Percentiles rank a stretch among this genome's conserved stretches.
Evolutionary conservation across 1,140 invertebrate genomes (phyloP).

Genomic region (Drosophila kurseongensis): DNA sequence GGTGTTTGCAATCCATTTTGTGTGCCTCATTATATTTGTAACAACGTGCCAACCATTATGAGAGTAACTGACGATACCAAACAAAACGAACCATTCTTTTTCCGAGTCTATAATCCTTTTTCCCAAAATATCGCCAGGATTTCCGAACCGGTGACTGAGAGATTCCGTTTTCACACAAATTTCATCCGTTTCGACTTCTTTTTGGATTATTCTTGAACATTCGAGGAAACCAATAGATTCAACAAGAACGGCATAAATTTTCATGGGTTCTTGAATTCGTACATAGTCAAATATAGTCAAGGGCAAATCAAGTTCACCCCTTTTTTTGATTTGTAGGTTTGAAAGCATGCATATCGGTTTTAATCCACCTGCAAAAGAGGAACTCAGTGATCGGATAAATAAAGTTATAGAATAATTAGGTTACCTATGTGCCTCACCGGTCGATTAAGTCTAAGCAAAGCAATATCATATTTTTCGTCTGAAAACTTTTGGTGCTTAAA

Average conservation of each 20-base stretch:
- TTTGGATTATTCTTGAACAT: background rate
- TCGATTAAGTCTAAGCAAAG: background rate
- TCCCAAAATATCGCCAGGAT: constrained; percentile 1
- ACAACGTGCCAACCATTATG: background rate
- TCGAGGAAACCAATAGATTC: background rate
- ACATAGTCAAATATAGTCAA: background rate
- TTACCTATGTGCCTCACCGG: background rate
- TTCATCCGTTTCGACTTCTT: background rate
- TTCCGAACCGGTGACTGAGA: too few relatives aligned
- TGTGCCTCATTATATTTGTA: constrained; percentile 2
- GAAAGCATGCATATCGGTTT: constrained; percentile 14
- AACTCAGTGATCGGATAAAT: too few relatives aligned
- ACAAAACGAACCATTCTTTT: background rate
- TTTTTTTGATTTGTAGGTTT: background rate
- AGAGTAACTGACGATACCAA: constrained; percentile 5
- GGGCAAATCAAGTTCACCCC: accelerated
- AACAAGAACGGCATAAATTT: background rate
- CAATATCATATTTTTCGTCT: background rate
- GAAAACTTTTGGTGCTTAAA: background rate
- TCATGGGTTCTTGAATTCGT: accelerated
- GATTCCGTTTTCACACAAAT: background rate
- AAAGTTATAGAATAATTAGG: background rate
- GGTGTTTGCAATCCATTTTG: constrained; percentile 1
- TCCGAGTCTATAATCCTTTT: accelerated
- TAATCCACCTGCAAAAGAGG: background rate